phyloP scores from a whole-genome alignment of 2,797 vertebrate genomes.

The Scyliorhinus canicula region DNA sequence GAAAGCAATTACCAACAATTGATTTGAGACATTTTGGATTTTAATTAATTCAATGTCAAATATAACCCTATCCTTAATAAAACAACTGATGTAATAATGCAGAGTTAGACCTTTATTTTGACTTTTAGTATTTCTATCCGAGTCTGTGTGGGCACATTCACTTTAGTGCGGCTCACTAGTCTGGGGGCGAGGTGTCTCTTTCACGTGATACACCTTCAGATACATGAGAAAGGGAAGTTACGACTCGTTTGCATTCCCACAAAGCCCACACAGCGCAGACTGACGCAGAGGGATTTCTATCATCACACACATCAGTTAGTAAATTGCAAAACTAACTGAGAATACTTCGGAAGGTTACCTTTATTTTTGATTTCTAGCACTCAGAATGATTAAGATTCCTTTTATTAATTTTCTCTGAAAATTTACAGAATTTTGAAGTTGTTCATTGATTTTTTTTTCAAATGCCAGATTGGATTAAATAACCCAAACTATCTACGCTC shows the following conservation, averaged over 20 bases:
- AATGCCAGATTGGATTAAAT: no score
- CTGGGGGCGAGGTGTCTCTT: background rate
- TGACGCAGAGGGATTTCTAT: background rate
- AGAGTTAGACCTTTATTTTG: background rate
- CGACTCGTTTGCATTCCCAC: background rate
- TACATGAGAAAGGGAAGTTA: background rate
- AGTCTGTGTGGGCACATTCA: background rate
- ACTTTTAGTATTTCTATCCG: background rate
- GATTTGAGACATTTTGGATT: background rate
- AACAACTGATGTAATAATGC: background rate
- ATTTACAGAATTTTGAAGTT: background rate
- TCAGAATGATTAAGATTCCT: slow-evolving; percentile 14
- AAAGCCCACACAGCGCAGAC: background rate
- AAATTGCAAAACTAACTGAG: background rate
- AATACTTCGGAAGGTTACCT: background rate
- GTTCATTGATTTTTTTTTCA: background rate
- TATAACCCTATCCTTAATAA: background rate
- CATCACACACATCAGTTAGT: background rate
- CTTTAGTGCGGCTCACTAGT: background rate
- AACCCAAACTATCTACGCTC: background rate
- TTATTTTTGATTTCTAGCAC: background rate
- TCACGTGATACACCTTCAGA: slow-evolving; percentile 17
- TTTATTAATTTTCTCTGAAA: background rate
- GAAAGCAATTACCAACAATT: background rate
- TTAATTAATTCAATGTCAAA: background rate